These are phyloP conservation scores for Cheilosia vernalis DNA, from an alignment of 2,888 invertebrate species.

Conservation along the genomic window DNA sequence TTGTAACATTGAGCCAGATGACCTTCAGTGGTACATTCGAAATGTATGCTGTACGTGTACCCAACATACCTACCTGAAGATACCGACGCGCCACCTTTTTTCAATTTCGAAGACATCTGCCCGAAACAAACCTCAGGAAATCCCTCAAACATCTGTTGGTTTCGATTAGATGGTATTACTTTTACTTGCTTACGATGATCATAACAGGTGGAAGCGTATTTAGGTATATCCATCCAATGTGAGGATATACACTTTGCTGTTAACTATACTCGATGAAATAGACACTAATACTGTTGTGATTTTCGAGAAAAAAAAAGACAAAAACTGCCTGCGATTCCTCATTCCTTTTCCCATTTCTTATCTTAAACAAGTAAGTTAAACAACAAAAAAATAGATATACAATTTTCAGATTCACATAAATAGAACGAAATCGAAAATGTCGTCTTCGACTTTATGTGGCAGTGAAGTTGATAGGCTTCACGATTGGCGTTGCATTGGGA, in stretches of 20 bases:
- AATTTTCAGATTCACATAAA: neutral
- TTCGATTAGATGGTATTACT: neutral
- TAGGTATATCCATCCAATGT: neutral
- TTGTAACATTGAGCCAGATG: too few relatives aligned
- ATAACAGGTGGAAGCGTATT: conserved; percentile 11
- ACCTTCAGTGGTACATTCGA: too few relatives aligned
- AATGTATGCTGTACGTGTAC: too few relatives aligned
- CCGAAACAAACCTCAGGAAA: neutral
- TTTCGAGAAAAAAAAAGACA: neutral
- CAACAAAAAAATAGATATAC: too few relatives aligned
- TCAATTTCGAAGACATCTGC: conserved; percentile 10
- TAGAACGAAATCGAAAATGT: neutral
- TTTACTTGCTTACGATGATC: neutral
- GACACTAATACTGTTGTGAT: neutral
- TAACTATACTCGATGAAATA: neutral
- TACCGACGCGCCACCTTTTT: neutral
- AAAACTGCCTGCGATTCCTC: neutral
- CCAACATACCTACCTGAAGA: too few relatives aligned
- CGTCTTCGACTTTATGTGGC: neutral
- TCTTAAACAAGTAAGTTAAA: too few relatives aligned
- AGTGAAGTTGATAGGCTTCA: neutral
- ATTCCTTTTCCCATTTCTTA: too few relatives aligned
- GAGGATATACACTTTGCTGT: neutral
- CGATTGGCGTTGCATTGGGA: neutral
- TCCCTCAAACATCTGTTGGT: conserved; percentile 6